A percentile compares a stretch with the other conserved stretches of the same genome.
These are phyloP conservation scores for Ctena decussata DNA, from an alignment of 2,888 invertebrate genomes.

Conservation along the genomic window DNA sequence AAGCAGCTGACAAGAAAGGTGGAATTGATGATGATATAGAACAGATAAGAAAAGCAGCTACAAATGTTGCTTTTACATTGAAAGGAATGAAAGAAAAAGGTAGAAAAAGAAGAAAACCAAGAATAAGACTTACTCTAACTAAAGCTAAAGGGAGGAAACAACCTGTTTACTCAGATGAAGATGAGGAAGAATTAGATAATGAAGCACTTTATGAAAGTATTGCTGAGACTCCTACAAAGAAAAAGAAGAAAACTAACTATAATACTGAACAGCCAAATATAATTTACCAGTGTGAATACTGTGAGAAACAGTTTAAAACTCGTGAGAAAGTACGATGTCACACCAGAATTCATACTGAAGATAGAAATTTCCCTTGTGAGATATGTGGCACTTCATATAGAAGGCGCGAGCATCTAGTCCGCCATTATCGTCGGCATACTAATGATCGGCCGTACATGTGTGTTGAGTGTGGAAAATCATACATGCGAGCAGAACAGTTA, in stretches of 20 bases:
- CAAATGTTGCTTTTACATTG: slow-evolving; percentile 58
- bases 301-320: slow-evolving; percentile 66
- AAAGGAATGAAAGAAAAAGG: slow-evolving; percentile 58
- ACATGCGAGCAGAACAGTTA: slow-evolving; percentile 71
- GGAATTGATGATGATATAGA: slow-evolving; percentile 68
- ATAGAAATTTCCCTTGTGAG: slow-evolving; percentile 66
- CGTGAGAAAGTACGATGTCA: slow-evolving; percentile 55
- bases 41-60: slow-evolving; percentile 61
- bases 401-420: slow-evolving; percentile 68
- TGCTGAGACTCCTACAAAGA: slow-evolving; percentile 21
- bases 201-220: slow-evolving; percentile 36
- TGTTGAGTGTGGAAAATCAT: slow-evolving; percentile 64
- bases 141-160: slow-evolving; percentile 47
- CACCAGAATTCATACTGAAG: slow-evolving; percentile 65
- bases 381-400: slow-evolving; percentile 66
- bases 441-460: slow-evolving; percentile 67
- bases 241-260: slow-evolving; percentile 35
- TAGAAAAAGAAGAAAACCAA: slow-evolving; percentile 57
- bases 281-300: slow-evolving; percentile 65
- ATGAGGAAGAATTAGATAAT: not conserved
- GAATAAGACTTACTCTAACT: slow-evolving; percentile 59
- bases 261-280: slow-evolving; percentile 47
- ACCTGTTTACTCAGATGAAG: slow-evolving; percentile 40
- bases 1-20: slow-evolving; percentile 35
- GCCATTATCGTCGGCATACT: slow-evolving; percentile 68